Conservation (phyloP, 2,797 vertebrate genomes). For the Selene dorsalis region DNA sequence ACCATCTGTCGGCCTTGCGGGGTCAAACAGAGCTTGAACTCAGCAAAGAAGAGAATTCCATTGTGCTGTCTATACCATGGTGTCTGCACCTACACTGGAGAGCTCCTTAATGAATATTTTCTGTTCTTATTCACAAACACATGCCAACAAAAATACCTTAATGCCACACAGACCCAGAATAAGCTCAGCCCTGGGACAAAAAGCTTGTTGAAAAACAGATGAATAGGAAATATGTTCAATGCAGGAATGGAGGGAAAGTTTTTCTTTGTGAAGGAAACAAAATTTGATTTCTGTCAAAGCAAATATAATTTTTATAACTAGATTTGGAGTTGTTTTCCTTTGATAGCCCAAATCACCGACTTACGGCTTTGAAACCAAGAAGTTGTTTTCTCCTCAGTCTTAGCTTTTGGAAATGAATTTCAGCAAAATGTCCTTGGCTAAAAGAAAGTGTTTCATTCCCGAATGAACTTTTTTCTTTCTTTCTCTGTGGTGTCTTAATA, state of each 20-base stretch:
- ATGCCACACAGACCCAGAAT: slow-evolving; percentile 61
- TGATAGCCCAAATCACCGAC: slow-evolving; percentile 66
- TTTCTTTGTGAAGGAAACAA: slow-evolving; percentile 47
- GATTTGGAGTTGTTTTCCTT: slow-evolving; percentile 72
- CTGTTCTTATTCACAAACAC: slow-evolving; percentile 46
- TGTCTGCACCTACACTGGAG: slow-evolving; percentile 33
- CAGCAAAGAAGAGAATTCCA: slow-evolving; percentile 43
- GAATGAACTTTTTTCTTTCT: slow-evolving; percentile 6
- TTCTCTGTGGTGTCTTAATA: slow-evolving; percentile 34
- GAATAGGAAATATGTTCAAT: slow-evolving; percentile 29
- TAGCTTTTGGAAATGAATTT: slow-evolving; percentile 43
- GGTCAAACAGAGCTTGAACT: slow-evolving; percentile 67
- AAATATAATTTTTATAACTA: slow-evolving; percentile 61
- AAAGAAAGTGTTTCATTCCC: slow-evolving; percentile 28
- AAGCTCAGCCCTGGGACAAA: slow-evolving; percentile 44
- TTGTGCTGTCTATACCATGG: slow-evolving; percentile 31
- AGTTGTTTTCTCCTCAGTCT: slow-evolving; percentile 46
- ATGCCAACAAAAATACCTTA: slow-evolving; percentile 68
- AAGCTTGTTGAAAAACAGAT: slow-evolving; percentile 38
- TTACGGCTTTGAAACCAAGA: slow-evolving; percentile 47
- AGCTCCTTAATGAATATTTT: slow-evolving; percentile 61
- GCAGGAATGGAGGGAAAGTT: slow-evolving; percentile 46
- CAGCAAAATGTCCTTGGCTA: slow-evolving; percentile 31
- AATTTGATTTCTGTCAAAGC: slow-evolving; percentile 63
- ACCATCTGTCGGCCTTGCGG: slow-evolving; percentile 76